phyloP scores from a whole-genome alignment of 2,797 vertebrate species.

The Enteromius paludinosus region DNA sequence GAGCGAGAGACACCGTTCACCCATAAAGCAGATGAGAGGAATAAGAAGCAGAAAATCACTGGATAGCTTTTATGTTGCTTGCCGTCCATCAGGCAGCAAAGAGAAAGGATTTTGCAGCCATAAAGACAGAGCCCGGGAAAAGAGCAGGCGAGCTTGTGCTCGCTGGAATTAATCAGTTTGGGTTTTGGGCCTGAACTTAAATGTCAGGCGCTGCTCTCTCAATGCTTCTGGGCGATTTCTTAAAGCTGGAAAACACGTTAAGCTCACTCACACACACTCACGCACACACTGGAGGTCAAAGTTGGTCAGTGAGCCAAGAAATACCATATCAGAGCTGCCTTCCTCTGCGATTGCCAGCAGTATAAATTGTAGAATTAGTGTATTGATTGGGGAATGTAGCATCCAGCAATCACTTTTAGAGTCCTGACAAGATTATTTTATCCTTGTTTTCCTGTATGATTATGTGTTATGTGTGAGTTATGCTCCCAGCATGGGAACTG shows the following conservation, averaged over 20 bases:
- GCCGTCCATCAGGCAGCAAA: slow-evolving; percentile 71
- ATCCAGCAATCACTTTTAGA: slow-evolving; percentile 98
- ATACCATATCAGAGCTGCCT: slow-evolving; percentile 97
- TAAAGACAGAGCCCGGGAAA: slow-evolving; percentile 69
- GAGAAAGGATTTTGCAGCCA: slow-evolving; percentile 77
- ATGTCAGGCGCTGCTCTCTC: slow-evolving; percentile 87
- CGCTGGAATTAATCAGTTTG: slow-evolving; percentile 92
- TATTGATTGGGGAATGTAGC: slow-evolving; percentile 96
- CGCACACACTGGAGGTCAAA: slow-evolving; percentile 96
- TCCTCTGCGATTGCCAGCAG: slow-evolving; percentile 91
- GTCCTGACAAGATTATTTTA: slow-evolving; percentile 99
- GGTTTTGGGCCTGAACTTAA: slow-evolving; percentile 83
- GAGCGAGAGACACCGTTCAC: slow-evolving; percentile 59
- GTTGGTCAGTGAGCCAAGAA: slow-evolving; percentile 99
- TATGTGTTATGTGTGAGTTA: slow-evolving; percentile 99
- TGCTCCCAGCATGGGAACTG: slow-evolving; percentile 97
- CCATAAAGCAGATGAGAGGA: slow-evolving; percentile 70
- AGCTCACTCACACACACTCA: slow-evolving; percentile 88
- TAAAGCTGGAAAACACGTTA: slow-evolving; percentile 92
- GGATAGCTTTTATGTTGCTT: slow-evolving; percentile 73
- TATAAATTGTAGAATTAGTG: slow-evolving; percentile 99
- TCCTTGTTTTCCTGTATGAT: slow-evolving; percentile 99
- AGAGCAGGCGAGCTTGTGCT: slow-evolving; percentile 70
- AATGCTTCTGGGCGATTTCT: slow-evolving; percentile 93
- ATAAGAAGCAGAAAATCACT: slow-evolving; percentile 72